These are phyloP conservation scores for Bombus sibiricus DNA, from an alignment of 1,140 invertebrate genomes.

Conservation along the genomic window DNA sequence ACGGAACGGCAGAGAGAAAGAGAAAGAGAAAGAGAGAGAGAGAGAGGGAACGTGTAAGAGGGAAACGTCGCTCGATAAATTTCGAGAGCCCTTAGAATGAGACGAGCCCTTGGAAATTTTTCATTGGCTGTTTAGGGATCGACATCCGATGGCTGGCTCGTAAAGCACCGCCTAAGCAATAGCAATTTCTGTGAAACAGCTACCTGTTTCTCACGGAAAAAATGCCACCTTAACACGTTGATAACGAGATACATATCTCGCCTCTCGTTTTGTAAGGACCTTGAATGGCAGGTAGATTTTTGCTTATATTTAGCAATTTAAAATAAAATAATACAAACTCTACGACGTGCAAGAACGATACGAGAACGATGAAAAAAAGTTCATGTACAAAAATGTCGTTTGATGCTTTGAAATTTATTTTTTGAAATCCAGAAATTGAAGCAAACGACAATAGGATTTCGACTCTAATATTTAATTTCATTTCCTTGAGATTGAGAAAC, in stretches of 20 bases:
- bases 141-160: constrained; percentile 41
- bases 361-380: too few relatives aligned
- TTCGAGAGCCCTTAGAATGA: constrained; percentile 13
- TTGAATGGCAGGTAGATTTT: not conserved
- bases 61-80: constrained; percentile 32
- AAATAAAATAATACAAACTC: not conserved
- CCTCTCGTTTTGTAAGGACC: not conserved
- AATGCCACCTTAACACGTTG: constrained; percentile 22
- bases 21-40: not conserved
- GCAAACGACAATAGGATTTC: too few relatives aligned
- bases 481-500: too few relatives aligned
- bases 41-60: not conserved
- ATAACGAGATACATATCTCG: not conserved
- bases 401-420: too few relatives aligned
- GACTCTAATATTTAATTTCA: too few relatives aligned
- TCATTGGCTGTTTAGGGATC: constrained; percentile 55
- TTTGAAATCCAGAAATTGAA: too few relatives aligned
- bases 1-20: not conserved
- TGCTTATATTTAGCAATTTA: not conserved
- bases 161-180: constrained; percentile 57
- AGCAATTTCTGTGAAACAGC: constrained; percentile 45
- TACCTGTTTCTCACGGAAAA: constrained; percentile 1
- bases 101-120: constrained; percentile 39
- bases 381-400: too few relatives aligned
- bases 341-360: too few relatives aligned